Conservation (phyloP, 2,888 invertebrate species). For the Dyspetes luteomarginatus region DNA sequence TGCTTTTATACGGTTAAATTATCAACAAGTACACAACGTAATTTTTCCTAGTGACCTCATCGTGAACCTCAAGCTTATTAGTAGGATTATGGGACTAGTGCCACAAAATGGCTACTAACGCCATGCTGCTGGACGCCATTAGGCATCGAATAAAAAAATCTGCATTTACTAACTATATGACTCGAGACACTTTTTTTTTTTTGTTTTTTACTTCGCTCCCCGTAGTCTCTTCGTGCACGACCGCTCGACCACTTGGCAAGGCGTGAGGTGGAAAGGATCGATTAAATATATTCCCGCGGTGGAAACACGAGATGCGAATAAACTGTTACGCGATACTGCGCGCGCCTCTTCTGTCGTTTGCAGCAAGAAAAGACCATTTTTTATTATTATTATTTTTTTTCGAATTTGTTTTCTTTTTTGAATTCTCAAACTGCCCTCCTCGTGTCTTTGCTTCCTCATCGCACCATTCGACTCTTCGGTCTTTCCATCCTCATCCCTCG, state of each 20-base stretch:
- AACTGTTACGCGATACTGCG: conserved; percentile 79
- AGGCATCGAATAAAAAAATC: too few relatives aligned
- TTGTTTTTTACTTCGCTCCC: conserved; percentile 17
- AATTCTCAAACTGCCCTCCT: not conserved
- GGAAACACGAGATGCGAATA: conserved; percentile 79
- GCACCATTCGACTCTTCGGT: not conserved
- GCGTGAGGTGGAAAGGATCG: conserved; percentile 67
- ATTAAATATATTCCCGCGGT: conserved; percentile 68
- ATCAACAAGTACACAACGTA: too few relatives aligned
- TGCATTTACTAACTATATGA: too few relatives aligned
- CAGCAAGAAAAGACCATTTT: conserved; percentile 54
- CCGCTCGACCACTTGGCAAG: conserved; percentile 53
- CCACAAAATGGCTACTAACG: not conserved
- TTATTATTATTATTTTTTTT: conserved; percentile 41
- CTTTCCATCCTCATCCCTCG: conserved; percentile 40
- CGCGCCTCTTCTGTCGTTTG: conserved; percentile 64
- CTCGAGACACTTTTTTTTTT: not conserved
- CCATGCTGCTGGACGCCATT: too few relatives aligned
- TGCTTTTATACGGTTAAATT: too few relatives aligned
- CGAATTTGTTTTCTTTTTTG: conserved; percentile 34
- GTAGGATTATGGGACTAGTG: not conserved
- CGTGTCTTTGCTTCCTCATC: not conserved
- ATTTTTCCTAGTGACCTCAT: too few relatives aligned
- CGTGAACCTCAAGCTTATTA: not conserved
- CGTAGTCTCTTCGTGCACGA: conserved; percentile 39